These are phyloP conservation scores for Platycheirus albimanus DNA, from an alignment of 2,888 invertebrate species.

Conservation along the genomic window DNA sequence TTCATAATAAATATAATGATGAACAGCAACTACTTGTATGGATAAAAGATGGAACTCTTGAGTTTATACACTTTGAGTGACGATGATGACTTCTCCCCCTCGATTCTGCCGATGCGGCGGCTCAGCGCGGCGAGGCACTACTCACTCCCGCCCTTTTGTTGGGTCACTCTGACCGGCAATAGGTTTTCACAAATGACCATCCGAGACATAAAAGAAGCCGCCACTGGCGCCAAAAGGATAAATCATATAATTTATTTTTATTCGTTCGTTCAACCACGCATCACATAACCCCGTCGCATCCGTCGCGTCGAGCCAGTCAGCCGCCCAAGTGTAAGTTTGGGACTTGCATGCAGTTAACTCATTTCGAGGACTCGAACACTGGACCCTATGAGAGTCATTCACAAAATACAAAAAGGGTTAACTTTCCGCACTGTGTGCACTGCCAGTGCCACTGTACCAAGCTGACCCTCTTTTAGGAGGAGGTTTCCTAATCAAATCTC, in stretches of 20 bases:
- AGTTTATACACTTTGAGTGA: constrained; percentile 32
- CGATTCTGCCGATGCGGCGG: too few species aligned
- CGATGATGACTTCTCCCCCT: constrained; percentile 55
- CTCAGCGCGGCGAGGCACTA: too few species aligned
- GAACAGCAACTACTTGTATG: constrained; percentile 29
- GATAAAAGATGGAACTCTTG: constrained; percentile 21
- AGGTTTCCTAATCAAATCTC: constrained; percentile 60
- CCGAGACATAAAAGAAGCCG: constrained; percentile 70
- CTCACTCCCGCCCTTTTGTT: constrained; percentile 45
- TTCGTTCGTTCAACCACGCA: constrained; percentile 65
- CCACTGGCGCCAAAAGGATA: constrained; percentile 74
- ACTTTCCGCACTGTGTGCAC: constrained; percentile 37
- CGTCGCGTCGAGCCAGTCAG: too few species aligned
- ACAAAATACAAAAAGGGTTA: constrained; percentile 53
- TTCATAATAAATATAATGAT: constrained; percentile 24
- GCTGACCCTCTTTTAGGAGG: constrained; percentile 28
- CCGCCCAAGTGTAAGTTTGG: constrained; percentile 13
- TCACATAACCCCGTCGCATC: too few species aligned
- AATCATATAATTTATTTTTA: constrained; percentile 72
- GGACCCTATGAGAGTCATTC: constrained; percentile 41
- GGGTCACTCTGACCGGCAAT: constrained; percentile 28
- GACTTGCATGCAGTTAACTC: constrained; percentile 14
- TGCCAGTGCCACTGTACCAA: constrained; percentile 15
- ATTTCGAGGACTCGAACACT: constrained; percentile 43
- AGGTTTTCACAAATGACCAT: constrained; percentile 68